Conservation (phyloP, 2,113 vertebrate species). For the Neopipo cinnamomea region DNA sequence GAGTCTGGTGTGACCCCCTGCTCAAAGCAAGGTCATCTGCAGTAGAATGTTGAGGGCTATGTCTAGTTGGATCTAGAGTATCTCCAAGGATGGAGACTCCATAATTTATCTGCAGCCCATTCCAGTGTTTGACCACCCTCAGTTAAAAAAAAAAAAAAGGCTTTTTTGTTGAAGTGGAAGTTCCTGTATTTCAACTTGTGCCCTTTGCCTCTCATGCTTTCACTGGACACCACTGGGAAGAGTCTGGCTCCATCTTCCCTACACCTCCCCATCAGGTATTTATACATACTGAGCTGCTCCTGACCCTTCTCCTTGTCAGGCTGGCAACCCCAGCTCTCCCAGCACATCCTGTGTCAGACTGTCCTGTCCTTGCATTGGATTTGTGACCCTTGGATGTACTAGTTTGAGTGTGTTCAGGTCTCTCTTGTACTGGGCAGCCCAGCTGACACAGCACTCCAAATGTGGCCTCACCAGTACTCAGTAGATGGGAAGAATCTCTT, state of each 20-base stretch:
- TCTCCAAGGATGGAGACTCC: not conserved
- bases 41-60: not conserved
- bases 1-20: not conserved
- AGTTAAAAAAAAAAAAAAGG: not conserved
- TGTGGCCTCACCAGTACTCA: not conserved
- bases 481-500: not conserved
- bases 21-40: not conserved
- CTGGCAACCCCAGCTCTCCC: not conserved
- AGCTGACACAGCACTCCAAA: not conserved
- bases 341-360: too few species aligned
- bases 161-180: not conserved
- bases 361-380: accelerated
- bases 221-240: not conserved
- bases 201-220: constrained; percentile 7
- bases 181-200: not conserved
- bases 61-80: not conserved
- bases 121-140: not conserved
- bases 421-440: not conserved
- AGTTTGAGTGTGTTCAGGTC: not conserved
- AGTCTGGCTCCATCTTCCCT: not conserved
- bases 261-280: not conserved
- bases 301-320: not conserved
- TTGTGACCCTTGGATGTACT: not conserved
- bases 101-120: not conserved
- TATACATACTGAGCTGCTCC: not conserved